Evolutionary conservation across 2,797 vertebrate genomes (phyloP).

Genomic region (Nannoperca australis): DNA sequence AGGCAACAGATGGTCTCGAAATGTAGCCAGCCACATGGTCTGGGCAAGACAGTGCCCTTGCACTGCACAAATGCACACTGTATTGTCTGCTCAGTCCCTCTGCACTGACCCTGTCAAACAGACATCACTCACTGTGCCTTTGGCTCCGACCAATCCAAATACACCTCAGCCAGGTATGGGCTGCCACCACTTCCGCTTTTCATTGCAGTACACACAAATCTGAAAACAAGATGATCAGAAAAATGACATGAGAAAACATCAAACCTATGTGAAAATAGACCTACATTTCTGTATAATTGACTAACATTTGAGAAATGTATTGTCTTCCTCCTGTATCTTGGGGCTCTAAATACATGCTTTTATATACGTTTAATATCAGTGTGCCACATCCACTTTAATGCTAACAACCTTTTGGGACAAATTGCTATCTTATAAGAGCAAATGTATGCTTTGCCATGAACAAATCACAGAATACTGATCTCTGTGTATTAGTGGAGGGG

Average conservation of each 20-base stretch:
- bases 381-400: conserved; percentile 6
- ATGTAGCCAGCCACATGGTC: conserved; percentile 83
- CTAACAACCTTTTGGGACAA: conserved; percentile 44
- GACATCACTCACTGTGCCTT: conserved; percentile 73
- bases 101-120: conserved; percentile 68
- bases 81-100: conserved; percentile 75
- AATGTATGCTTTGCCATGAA: conserved; percentile 42
- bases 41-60: conserved; percentile 68
- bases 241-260: conserved; percentile 22
- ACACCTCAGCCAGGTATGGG: conserved; percentile 60
- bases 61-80: conserved; percentile 73
- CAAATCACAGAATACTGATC: conserved; percentile 55
- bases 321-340: neutral
- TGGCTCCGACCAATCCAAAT: conserved; percentile 66
- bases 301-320: neutral
- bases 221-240: conserved; percentile 56
- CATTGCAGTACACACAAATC: conserved; percentile 73
- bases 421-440: conserved; percentile 36
- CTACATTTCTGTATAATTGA: neutral
- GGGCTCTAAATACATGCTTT: neutral
- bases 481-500: conserved; percentile 45
- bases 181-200: conserved; percentile 56
- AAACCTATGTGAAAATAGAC: neutral
- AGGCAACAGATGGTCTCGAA: conserved; percentile 82
- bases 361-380: conserved; percentile 23